phyloP scores from a whole-genome alignment of 2,888 invertebrate species.

The Dusona sp. region DNA sequence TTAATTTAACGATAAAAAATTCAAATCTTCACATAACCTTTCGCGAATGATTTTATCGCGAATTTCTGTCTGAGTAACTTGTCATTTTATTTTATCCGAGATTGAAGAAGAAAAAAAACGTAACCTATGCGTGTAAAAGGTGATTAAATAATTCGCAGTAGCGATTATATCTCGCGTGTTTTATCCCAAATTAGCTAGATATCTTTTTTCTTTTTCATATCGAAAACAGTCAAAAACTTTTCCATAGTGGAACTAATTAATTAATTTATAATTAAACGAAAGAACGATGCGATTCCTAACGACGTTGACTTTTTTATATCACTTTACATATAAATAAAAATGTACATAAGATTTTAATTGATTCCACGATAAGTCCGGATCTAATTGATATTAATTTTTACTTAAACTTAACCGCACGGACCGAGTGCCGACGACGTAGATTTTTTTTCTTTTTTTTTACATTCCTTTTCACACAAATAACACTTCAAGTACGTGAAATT shows the following conservation, averaged over 20 bases:
- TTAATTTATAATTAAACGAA: neutral
- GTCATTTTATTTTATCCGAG: neutral
- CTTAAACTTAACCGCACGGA: no score
- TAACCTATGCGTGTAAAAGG: neutral
- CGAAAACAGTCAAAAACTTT: neutral
- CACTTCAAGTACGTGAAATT: neutral
- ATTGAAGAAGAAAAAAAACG: neutral
- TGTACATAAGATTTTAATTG: no score
- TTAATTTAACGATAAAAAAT: constrained; percentile 9
- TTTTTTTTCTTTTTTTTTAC: neutral
- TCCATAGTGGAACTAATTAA: neutral
- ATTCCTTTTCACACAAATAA: neutral
- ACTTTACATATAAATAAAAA: no score
- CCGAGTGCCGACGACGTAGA: neutral
- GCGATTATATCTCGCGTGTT: neutral
- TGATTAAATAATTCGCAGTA: neutral
- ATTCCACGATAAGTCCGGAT: no score
- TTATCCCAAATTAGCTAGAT: neutral
- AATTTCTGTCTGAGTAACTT: neutral
- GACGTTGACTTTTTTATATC: neutral
- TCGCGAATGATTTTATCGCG: neutral
- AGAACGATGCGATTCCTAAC: neutral
- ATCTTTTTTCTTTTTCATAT: neutral
- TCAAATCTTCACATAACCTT: neutral
- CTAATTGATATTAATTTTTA: no score